Base-by-base conservation (phyloP, 2,888 invertebrate species). In the Cepaea hortensis region DNA sequence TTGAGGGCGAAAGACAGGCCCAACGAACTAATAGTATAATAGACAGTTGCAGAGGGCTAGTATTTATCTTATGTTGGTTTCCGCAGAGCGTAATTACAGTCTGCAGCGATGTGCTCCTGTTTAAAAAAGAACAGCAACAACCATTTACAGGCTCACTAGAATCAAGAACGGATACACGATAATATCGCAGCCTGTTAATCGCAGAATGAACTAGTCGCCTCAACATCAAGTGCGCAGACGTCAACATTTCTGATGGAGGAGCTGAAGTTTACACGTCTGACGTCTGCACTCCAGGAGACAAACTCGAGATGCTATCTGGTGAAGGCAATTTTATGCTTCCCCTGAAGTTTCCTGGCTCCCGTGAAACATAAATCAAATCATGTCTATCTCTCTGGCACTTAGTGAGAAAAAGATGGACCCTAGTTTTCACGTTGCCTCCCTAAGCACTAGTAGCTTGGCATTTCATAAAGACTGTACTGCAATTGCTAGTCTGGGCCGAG, bases 281-380 rank as follows among this genome's bases (percentile, higher is more conserved):
- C 50, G 70, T 70, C 70, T 70, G 48, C 81, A 70, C 68, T n/a
- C 70, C 81, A 70, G 81, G 70, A 70, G n/a, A n/a, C 81, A 11
- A 50, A 35, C 81, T 50, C 2, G 81, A 81, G 81, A 81, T 81
- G n/a, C 70, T 48, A 81, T 81, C 81, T 81, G 48, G 48, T 81
- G 70, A 50, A 81, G 81, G 81, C 50, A 81, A 70, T 81, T 81
- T 81, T 81, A 68, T 70, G 81, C 18, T 46, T 68, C 81, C 48
- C 70, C 48, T 76, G 46, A 68, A 55, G n/a, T 81, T 81, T n/a
- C 68, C 70, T 70, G 11, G 68, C 81, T 81, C 15, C 70, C n/a
- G 48, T n/a, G 81, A 81, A 48, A 50, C 70, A 81, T 81, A 81
- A 68, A 81, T 81, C 81, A 81, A 46, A 48, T 23, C 68, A 3